These are phyloP conservation scores for Thymelicus sylvestris DNA, from an alignment of 2,888 invertebrate genomes.

Conservation along the genomic window DNA sequence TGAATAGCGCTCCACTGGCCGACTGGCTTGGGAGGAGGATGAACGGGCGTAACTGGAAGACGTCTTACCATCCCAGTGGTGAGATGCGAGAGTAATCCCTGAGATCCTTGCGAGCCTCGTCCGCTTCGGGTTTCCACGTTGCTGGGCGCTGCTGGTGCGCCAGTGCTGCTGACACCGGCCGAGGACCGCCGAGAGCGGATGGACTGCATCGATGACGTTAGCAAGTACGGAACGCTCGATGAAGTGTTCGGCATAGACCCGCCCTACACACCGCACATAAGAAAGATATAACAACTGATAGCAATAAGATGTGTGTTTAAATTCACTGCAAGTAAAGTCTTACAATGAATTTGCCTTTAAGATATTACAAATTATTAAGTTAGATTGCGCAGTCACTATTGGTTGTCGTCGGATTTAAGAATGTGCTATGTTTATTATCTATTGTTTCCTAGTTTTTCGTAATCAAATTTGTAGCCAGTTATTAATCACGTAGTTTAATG, in stretches of 20 bases:
- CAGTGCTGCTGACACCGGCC: constrained; percentile 82
- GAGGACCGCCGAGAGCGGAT: constrained; percentile 90
- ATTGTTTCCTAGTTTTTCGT: no score
- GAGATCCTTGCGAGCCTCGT: constrained; percentile 21
- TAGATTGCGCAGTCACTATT: no score
- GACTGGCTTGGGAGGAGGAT: constrained; percentile 68
- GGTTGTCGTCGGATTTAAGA: no score
- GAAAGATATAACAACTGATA: constrained; percentile 27
- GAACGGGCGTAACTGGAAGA: constrained; percentile 72
- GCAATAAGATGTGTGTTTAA: no score
- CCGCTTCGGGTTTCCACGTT: background rate
- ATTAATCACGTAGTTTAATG: no score
- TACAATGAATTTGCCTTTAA: no score
- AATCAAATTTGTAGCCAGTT: no score
- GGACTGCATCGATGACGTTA: constrained; percentile 85
- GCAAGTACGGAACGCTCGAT: constrained; percentile 93
- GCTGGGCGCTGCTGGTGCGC: constrained; percentile 60
- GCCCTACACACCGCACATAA: constrained; percentile 83
- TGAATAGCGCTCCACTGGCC: constrained; percentile 77
- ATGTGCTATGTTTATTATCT: no score
- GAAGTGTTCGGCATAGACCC: constrained; percentile 96
- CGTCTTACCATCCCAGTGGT: constrained; percentile 98
- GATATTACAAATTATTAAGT: no score
- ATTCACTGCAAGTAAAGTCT: constrained; percentile 18
- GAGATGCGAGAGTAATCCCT: constrained; percentile 85